phyloP scores from a whole-genome alignment of 30 jellyfish, hydroid and myxozoan species.

The Haliclystus octoradiatus region DNA sequence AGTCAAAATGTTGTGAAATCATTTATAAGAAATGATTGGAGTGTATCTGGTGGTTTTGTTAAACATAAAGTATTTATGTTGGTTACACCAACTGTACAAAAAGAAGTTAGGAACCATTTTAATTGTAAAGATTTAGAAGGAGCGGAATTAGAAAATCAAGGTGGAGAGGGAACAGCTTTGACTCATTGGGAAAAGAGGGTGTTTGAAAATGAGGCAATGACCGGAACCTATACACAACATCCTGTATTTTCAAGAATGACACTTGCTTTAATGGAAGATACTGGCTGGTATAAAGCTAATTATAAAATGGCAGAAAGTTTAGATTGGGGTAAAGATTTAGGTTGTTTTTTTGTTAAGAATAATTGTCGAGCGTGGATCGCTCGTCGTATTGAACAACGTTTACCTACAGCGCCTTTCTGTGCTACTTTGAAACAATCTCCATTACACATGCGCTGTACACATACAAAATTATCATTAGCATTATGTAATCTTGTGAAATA shows the following conservation, averaged over 20 bases:
- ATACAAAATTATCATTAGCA: constrained; percentile 73
- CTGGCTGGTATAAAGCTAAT: constrained; percentile 92
- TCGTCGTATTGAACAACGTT: constrained; percentile 40
- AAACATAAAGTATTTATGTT: constrained; percentile 77
- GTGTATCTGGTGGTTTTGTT: constrained; percentile 75
- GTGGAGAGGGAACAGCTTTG: constrained; percentile 90
- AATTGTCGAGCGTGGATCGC: constrained; percentile 97
- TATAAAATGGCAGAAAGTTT: constrained; percentile 77
- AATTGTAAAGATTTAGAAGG: constrained; percentile 73
- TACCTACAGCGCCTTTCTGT: constrained; percentile 82
- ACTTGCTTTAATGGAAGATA: constrained; percentile 86
- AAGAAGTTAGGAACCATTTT: constrained; percentile 74
- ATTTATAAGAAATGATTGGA: constrained; percentile 60
- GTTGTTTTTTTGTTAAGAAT: constrained; percentile 75
- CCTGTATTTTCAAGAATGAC: constrained; percentile 82
- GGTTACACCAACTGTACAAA: constrained; percentile 74
- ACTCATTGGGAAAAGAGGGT: constrained; percentile 94
- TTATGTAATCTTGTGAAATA: constrained; percentile 75
- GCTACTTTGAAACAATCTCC: constrained; percentile 94
- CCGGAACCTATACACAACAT: constrained; percentile 92
- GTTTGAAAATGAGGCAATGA: constrained; percentile 91
- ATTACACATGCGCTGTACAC: constrained; percentile 87
- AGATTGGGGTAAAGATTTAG: constrained; percentile 84
- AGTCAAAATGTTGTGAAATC: constrained; percentile 44
- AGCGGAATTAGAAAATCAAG: constrained; percentile 88